Evolutionary conservation across 1,140 invertebrate genomes (phyloP).

Genomic region (Spodoptera frugiperda): DNA sequence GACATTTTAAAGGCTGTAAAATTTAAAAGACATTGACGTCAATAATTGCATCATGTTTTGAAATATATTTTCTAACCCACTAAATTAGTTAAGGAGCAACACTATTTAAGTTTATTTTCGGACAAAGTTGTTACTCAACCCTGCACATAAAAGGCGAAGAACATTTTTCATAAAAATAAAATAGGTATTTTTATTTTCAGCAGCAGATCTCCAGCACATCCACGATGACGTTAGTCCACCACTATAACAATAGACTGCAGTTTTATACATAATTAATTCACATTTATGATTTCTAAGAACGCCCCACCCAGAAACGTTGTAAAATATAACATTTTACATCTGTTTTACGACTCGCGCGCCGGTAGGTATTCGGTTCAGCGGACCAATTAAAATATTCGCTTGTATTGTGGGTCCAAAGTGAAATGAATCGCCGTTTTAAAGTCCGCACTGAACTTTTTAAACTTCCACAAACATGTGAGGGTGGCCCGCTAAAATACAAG

Average conservation of each 20-base stretch:
- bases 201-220: background rate
- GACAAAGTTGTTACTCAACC: too few relatives aligned
- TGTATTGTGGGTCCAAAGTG: slow-evolving; percentile 68
- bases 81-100: too few relatives aligned
- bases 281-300: slow-evolving; percentile 44
- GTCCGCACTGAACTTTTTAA: slow-evolving; percentile 77
- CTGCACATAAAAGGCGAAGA: too few relatives aligned
- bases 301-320: background rate
- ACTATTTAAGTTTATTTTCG: too few relatives aligned
- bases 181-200: background rate
- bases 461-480: slow-evolving; percentile 81
- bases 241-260: slow-evolving; percentile 44
- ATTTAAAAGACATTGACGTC: too few relatives aligned
- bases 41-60: too few relatives aligned
- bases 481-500: slow-evolving; percentile 79
- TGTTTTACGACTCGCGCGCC: slow-evolving; percentile 37
- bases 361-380: slow-evolving; percentile 50
- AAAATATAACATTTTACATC: slow-evolving; percentile 37
- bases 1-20: too few relatives aligned
- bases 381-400: slow-evolving; percentile 77
- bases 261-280: slow-evolving; percentile 44
- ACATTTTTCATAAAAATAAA: too few relatives aligned
- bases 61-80: too few relatives aligned
- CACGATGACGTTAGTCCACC: slow-evolving; percentile 8
- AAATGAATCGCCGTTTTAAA: slow-evolving; percentile 73